Conservation (phyloP, 2,888 invertebrate genomes). For the Archaeoteleia sp. region DNA sequence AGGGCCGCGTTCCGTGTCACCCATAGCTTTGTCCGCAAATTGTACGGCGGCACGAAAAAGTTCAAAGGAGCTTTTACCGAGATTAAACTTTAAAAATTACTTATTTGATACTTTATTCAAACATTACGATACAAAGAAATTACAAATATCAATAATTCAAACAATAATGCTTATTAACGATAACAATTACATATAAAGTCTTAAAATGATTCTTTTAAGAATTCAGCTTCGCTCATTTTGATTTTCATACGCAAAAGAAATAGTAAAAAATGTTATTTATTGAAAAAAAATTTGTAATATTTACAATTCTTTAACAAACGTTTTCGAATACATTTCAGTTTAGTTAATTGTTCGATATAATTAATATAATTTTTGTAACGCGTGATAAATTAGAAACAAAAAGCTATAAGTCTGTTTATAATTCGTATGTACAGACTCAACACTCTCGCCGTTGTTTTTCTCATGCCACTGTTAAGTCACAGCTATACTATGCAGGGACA, state of each 20-base stretch:
- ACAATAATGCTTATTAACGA: too few relatives aligned
- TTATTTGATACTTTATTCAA: slow-evolving; percentile 31
- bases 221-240: too few relatives aligned
- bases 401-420: slow-evolving; percentile 11
- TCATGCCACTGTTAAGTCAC: slow-evolving; percentile 17
- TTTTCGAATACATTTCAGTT: too few relatives aligned
- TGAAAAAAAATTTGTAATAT: too few relatives aligned
- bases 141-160: too few relatives aligned
- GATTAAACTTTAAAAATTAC: slow-evolving; percentile 40
- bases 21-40: slow-evolving; percentile 42
- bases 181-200: too few relatives aligned
- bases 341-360: too few relatives aligned
- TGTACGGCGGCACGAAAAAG: slow-evolving; percentile 33
- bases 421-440: slow-evolving; percentile 1
- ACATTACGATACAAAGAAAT: slow-evolving; percentile 20
- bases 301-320: too few relatives aligned
- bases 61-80: slow-evolving; percentile 41
- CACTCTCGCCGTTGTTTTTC: slow-evolving; percentile 22
- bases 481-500: slow-evolving; percentile 29
- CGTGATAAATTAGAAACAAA: not conserved
- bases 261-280: too few relatives aligned
- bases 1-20: slow-evolving; percentile 45
- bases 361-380: too few relatives aligned
- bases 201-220: too few relatives aligned
- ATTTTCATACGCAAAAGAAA: too few relatives aligned